phyloP scores from a whole-genome alignment of 2,888 invertebrate genomes.

The Mythimna vitellina region DNA sequence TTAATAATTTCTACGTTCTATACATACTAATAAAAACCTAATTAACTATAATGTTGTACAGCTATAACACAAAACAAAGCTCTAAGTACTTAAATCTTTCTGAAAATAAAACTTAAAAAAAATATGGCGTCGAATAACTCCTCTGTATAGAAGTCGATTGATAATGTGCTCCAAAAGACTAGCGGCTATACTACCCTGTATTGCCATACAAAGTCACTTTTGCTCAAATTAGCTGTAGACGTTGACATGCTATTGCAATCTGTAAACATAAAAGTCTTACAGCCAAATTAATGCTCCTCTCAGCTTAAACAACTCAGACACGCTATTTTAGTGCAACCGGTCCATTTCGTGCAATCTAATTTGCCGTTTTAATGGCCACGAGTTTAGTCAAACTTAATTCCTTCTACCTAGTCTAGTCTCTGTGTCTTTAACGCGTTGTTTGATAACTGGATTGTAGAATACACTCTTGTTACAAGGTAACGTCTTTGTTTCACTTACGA shows the following conservation, averaged over 20 bases:
- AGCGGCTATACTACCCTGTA: no score
- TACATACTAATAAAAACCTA: no score
- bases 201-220: no score
- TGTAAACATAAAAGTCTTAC: background rate
- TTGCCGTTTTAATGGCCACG: constrained; percentile 61
- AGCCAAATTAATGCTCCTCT: constrained; percentile 11
- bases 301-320: constrained; percentile 28
- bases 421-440: constrained; percentile 75
- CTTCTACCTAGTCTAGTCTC: constrained; percentile 69
- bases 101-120: no score
- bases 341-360: constrained; percentile 37
- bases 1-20: no score
- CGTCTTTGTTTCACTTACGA: constrained; percentile 37
- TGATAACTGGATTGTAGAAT: constrained; percentile 70
- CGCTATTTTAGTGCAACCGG: constrained; percentile 23
- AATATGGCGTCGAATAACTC: no score
- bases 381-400: constrained; percentile 68
- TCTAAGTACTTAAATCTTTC: no score
- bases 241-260: background rate
- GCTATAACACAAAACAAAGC: no score
- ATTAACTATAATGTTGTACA: no score
- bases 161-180: no score
- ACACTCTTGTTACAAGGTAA: constrained; percentile 34
- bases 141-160: no score
- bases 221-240: no score